Conservation (phyloP, 2,113 vertebrate genomes). For the Halcyon senegalensis region DNA sequence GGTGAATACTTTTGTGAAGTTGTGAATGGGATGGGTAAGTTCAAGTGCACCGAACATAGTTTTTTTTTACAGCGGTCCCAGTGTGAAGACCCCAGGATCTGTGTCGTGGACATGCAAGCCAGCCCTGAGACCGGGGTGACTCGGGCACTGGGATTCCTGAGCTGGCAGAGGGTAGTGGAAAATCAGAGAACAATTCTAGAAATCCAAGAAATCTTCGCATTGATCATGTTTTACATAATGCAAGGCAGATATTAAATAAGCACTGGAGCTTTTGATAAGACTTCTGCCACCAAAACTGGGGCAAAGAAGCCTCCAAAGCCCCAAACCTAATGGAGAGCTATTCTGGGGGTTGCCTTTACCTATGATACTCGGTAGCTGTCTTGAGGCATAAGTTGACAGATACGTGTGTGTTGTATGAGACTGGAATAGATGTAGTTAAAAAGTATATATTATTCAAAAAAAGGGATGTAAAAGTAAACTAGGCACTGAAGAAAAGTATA, state of each 20-base stretch:
- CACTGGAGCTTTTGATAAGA: not conserved
- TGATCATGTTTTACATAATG: not conserved
- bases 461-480: not conserved
- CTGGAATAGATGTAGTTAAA: not conserved
- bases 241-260: not conserved
- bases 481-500: not conserved
- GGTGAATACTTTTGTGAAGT: not conserved
- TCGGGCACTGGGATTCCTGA: not conserved
- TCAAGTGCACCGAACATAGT: not conserved
- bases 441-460: not conserved
- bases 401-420: not conserved
- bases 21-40: not conserved
- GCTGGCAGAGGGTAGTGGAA: not conserved
- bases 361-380: not conserved
- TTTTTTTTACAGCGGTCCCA: not conserved
- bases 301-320: not conserved
- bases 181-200: not conserved
- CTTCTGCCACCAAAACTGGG: not conserved
- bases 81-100: not conserved
- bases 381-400: not conserved
- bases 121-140: not conserved
- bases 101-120: fast-evolving
- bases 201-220: not conserved
- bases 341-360: not conserved
- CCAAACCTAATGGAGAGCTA: not conserved